phyloP scores from a whole-genome alignment of 2,113 vertebrate species.

The Cichladusa arquata region DNA sequence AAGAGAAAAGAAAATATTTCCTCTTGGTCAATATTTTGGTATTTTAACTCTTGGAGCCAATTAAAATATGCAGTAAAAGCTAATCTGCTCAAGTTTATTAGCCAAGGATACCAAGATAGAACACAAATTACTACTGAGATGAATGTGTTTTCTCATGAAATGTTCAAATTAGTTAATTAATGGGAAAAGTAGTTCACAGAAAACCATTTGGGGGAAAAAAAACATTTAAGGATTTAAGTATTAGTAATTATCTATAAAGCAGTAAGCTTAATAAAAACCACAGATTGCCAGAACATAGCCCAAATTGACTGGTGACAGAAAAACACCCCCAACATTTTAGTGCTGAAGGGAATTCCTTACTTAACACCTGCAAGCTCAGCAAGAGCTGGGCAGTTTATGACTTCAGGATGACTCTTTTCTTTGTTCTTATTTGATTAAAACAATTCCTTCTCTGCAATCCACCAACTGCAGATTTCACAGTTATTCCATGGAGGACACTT shows the following conservation, averaged over 20 bases:
- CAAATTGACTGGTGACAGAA: not conserved
- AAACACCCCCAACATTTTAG: not conserved
- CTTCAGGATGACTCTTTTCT: not conserved
- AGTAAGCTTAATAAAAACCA: conserved; percentile 2
- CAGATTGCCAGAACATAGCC: not conserved
- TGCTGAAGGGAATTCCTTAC: not conserved
- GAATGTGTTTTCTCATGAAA: not conserved
- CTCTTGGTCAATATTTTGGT: not conserved
- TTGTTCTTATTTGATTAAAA: not conserved
- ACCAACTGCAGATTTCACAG: not conserved
- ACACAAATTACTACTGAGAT: not conserved
- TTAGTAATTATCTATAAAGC: not conserved
- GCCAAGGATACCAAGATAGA: not conserved
- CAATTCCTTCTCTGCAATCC: not conserved
- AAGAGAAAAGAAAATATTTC: not conserved
- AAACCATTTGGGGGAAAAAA: not conserved
- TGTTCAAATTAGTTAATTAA: not conserved
- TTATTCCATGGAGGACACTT: not conserved
- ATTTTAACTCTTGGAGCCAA: not conserved
- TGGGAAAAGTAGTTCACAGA: not conserved
- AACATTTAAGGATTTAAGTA: not conserved
- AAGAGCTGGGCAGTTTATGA: not conserved
- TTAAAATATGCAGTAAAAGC: not conserved
- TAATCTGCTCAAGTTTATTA: not conserved
- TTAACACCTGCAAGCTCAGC: not conserved